Base-by-base conservation (phyloP, 2,113 vertebrate genomes). In the Proterorhinus semilunaris region DNA sequence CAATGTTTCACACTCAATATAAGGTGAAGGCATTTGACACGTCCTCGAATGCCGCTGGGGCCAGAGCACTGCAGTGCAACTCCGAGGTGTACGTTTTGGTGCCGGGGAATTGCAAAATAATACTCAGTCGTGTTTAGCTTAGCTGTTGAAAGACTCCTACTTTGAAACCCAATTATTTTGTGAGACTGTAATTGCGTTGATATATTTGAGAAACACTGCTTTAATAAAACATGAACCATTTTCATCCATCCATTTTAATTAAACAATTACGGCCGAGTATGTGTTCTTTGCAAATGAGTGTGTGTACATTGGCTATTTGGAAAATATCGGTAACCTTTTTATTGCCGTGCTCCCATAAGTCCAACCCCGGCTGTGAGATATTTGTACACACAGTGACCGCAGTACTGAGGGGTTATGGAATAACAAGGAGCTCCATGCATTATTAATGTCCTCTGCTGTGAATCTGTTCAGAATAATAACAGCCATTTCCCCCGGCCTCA, bases 351-450 rank as follows among this genome's bases (percentile, higher is more conserved):
- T 87, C 83, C 84, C 86, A 85, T 87, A 90, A 88, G 79, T 89
- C 80, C 85, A 90, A 74, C 89, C 88, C 89, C 89, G 74, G 89
- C 92, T 94, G 94, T 91, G 95, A 95, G 95, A 93, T 96, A 96
- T 95, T 95, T 95, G 93, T 95, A 94, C 93, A 95, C 93, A 94
- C 93, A 93, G 92, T 93, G 94, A 94, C 92, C 92, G 88, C 91
- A 88, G 84, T 90, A 93, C 76, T 90, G 90, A 93, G 92, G 81
- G 92, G 93, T 88, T 90, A 93, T 94, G 90, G 94, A 95, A 94
- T 94, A 96, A 92, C 93, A 91, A 96, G 85, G 91, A 90, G 87
- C 69, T 65, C 80, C 88, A 95, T 96, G 93, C 90, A 94, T 96
- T 95, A 95, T 95, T 94, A 94, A 96, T 94, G 92, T 84, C 81